Base-by-base conservation (phyloP, 2,888 invertebrate genomes). In the Hyalella azteca region DNA sequence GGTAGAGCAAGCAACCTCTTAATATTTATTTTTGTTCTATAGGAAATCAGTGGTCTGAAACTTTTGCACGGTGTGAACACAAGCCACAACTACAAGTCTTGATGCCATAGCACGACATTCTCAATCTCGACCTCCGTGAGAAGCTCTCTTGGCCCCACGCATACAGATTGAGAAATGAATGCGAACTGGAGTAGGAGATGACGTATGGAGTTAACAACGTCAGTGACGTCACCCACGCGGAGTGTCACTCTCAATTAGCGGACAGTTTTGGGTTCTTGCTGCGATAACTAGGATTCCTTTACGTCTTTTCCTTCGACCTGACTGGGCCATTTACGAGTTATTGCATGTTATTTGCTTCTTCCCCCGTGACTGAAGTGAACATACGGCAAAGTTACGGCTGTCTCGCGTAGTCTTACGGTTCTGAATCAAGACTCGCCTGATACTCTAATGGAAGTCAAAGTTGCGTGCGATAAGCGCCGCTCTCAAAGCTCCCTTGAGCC, bases 61-160 rank as follows among this genome's bases (percentile, higher is more conserved):
- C n/a, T n/a, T n/a, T n/a, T n/a, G n/a, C n/a, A n/a, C n/a, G n/a
- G n/a, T n/a, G n/a, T n/a, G n/a, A n/a, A n/a, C n/a, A n/a, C n/a
- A n/a, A n/a, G n/a, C n/a, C n/a, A n/a, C n/a, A n/a, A n/a, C n/a
- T n/a, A n/a, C n/a, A n/a, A n/a, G n/a, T n/a, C n/a, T n/a, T n/a
- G n/a, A n/a, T n/a, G n/a, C n/a, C n/a, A n/a, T n/a, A n/a, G n/a
- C n/a, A n/a, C n/a, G n/a, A n/a, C n/a, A n/a, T n/a, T n/a, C n/a
- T n/a, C n/a, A n/a, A n/a, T n/a, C n/a, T 54, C 54, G 54, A 54
- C 54, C 22, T 54, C 54, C 54, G 54, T 54, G 54, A 54, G 54
- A 54, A 22, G 7, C 26, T 54, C 26, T 54, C n/a, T 50, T 54
- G 54, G 26, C 54, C 54, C 22, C 54, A 54, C 54, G 29, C 22